Conservation (phyloP, 2,113 vertebrate species). For the Indri indri region DNA sequence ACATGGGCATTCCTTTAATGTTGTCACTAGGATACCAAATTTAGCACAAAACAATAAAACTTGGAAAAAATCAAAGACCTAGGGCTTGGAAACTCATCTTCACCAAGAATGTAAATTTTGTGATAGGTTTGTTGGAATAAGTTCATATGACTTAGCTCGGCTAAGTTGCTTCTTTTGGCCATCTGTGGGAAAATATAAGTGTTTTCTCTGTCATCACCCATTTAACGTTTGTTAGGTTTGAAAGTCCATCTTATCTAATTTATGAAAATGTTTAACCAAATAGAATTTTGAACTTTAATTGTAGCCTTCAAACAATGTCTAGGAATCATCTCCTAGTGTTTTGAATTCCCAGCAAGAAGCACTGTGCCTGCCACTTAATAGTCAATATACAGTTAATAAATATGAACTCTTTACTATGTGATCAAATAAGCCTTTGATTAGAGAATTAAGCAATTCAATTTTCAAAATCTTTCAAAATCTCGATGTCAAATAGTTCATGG, state of each 20-base stretch:
- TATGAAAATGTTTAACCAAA: slow-evolving; percentile 12
- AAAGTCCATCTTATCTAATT: not conserved
- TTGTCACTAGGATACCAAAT: slow-evolving; percentile 7
- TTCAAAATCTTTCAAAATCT: slow-evolving; percentile 8
- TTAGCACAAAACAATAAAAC: slow-evolving; percentile 23
- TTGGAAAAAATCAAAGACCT: not conserved
- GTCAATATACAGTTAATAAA: not conserved
- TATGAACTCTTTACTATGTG: not conserved
- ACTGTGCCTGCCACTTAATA: not conserved
- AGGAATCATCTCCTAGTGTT: not conserved
- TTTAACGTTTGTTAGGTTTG: not conserved
- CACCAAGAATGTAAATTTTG: not conserved
- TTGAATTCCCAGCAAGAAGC: not conserved
- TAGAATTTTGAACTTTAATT: not conserved
- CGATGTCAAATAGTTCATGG: not conserved
- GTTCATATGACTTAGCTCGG: not conserved
- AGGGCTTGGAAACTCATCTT: not conserved
- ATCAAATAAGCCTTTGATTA: not conserved
- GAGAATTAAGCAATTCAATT: not conserved
- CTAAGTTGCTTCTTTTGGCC: not conserved
- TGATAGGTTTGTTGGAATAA: not conserved
- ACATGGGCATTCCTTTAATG: not conserved
- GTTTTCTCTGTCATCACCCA: not conserved
- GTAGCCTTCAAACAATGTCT: not conserved
- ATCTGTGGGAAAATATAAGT: not conserved